Conservation (phyloP, 2,113 vertebrate genomes). For the Xerus inauris region DNA sequence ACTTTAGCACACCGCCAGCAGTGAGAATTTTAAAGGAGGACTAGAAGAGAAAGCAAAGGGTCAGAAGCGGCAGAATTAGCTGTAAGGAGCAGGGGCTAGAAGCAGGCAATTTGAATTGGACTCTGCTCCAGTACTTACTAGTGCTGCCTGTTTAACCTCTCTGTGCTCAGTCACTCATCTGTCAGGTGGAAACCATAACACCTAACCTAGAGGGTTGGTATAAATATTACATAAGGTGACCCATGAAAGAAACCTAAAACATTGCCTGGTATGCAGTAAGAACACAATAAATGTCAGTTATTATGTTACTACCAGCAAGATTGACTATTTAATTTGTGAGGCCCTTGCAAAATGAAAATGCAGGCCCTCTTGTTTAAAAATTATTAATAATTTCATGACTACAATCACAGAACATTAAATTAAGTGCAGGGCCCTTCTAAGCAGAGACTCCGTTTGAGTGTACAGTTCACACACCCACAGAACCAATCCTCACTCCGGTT, state of each 20-base stretch:
- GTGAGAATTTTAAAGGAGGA: neutral
- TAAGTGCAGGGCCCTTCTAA: neutral
- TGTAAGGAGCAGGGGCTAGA: rapidly evolving
- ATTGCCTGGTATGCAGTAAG: neutral
- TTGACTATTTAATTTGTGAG: neutral
- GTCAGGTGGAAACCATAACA: neutral
- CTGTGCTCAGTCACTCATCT: neutral
- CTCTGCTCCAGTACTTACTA: too few relatives aligned
- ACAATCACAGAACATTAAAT: neutral
- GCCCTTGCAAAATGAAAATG: neutral
- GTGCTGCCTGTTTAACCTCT: neutral
- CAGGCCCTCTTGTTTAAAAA: neutral
- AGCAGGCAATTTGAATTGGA: rapidly evolving
- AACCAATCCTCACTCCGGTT: neutral
- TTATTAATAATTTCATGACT: neutral
- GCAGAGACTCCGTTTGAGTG: neutral
- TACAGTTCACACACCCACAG: neutral
- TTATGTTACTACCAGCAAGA: neutral
- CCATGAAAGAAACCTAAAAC: neutral
- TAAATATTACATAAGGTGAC: neutral
- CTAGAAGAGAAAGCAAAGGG: neutral
- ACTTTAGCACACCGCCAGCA: neutral
- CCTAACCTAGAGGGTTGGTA: neutral
- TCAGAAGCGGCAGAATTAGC: rapidly evolving
- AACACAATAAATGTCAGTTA: neutral